Evolutionary conservation across 2,888 invertebrate genomes (phyloP).

Genomic region (Rhimphoctona megacephalus): DNA sequence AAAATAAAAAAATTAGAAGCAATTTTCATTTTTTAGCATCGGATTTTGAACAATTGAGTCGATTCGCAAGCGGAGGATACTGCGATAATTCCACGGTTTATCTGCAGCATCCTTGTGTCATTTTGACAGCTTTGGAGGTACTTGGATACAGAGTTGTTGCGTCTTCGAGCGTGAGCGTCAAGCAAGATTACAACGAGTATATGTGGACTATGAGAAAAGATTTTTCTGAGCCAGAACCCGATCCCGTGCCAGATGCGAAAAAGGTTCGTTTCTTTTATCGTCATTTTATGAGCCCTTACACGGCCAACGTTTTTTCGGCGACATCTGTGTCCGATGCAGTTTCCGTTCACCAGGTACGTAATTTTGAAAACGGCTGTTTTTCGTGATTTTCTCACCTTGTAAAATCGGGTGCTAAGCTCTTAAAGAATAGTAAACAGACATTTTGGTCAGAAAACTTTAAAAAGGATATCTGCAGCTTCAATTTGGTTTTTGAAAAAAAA

Average conservation of each 20-base stretch:
- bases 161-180: slow-evolving; percentile 93
- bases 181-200: slow-evolving; percentile 95
- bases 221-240: slow-evolving; percentile 93
- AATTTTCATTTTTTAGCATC: slow-evolving; percentile 86
- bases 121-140: slow-evolving; percentile 94
- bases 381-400: too few species aligned
- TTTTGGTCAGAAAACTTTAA: too few species aligned
- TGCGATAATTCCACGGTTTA: slow-evolving; percentile 94
- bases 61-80: slow-evolving; percentile 94
- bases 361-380: too few species aligned
- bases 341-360: too few species aligned
- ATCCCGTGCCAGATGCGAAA: slow-evolving; percentile 77
- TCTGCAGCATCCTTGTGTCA: slow-evolving; percentile 94
- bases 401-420: too few species aligned
- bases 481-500: too few species aligned
- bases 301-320: too few species aligned
- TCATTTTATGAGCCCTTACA: neutral
- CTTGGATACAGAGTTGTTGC: slow-evolving; percentile 95
- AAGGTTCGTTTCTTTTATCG: slow-evolving; percentile 75
- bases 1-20: neutral
- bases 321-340: too few species aligned
- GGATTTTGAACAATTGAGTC: slow-evolving; percentile 93
- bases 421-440: too few species aligned
- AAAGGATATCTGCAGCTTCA: too few species aligned
- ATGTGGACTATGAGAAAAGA: slow-evolving; percentile 98